phyloP scores from a whole-genome alignment of 2,888 invertebrate species.

The Taenaris catops region DNA sequence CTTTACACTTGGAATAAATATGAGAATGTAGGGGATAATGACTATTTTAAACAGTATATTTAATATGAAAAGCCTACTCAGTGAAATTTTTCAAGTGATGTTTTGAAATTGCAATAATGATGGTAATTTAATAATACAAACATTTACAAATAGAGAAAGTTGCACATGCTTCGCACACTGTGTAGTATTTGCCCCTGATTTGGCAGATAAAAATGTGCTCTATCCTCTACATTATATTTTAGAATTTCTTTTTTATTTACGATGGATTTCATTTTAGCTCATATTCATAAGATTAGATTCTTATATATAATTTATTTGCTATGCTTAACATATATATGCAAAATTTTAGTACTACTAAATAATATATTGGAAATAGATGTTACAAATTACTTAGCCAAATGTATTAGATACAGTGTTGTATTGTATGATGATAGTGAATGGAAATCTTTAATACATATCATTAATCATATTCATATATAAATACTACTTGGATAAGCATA shows the following conservation, averaged over 20 bases:
- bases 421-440: constrained; percentile 4
- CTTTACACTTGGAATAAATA: too few relatives aligned
- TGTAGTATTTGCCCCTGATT: constrained; percentile 2
- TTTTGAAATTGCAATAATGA: too few relatives aligned
- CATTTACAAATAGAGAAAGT: background rate
- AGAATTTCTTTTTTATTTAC: constrained; percentile 16
- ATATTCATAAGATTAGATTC: constrained; percentile 75
- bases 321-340: constrained; percentile 23
- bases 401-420: constrained; percentile 4
- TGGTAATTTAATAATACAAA: too few relatives aligned
- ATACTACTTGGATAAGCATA: constrained; percentile 16
- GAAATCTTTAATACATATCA: constrained; percentile 1
- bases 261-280: constrained; percentile 52
- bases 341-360: constrained; percentile 10
- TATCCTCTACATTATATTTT: constrained; percentile 10
- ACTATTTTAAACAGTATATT: too few relatives aligned
- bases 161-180: background rate
- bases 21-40: too few relatives aligned
- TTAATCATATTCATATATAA: too few relatives aligned
- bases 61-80: too few relatives aligned
- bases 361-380: constrained; percentile 11
- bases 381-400: constrained; percentile 11
- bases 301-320: constrained; percentile 37
- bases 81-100: too few relatives aligned
- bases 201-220: background rate